phyloP scores from a whole-genome alignment of 2,113 vertebrate species.

The Candoia aspera region DNA sequence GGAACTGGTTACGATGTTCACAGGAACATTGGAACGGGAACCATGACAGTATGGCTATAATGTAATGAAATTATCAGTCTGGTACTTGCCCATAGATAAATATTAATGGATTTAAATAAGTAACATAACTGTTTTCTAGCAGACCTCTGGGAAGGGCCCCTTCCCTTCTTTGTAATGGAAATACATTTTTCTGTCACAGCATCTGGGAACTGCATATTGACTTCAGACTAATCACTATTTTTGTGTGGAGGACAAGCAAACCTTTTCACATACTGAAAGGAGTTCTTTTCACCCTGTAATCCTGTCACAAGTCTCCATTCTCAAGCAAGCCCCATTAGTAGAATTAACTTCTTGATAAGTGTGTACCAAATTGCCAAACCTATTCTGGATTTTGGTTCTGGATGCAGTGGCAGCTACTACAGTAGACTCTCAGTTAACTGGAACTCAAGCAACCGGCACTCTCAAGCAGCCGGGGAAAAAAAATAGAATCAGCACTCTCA shows the following conservation, averaged over 20 bases:
- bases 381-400: background rate
- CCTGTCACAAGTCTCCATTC: background rate
- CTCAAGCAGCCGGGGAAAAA: no score
- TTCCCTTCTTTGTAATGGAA: background rate
- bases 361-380: background rate
- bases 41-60: no score
- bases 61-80: constrained; percentile 9
- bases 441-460: no score
- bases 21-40: no score
- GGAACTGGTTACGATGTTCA: no score
- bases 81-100: background rate
- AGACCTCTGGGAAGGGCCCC: background rate
- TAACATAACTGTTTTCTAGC: background rate
- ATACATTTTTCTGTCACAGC: background rate
- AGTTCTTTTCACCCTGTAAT: background rate
- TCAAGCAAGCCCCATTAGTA: background rate
- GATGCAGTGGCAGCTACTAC: no score
- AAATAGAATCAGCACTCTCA: no score
- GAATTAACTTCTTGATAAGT: background rate
- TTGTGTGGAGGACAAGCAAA: background rate
- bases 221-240: background rate
- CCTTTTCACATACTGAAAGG: background rate
- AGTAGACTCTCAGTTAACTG: no score
- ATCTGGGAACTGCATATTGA: background rate
- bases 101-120: background rate